phyloP scores from a whole-genome alignment of 2,888 invertebrate genomes.

The Sphinx pinastri region DNA sequence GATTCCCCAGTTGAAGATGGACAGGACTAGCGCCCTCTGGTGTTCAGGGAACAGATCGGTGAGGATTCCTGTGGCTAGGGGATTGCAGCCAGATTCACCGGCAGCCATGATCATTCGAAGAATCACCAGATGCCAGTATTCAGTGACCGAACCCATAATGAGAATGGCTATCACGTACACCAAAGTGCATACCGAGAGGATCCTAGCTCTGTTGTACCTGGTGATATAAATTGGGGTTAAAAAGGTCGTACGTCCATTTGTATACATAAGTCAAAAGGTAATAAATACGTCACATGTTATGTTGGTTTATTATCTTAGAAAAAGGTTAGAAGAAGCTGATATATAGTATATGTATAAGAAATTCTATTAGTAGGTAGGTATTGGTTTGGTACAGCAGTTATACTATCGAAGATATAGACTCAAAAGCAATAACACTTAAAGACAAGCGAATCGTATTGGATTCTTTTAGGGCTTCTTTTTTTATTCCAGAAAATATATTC shows the following conservation, averaged over 20 bases:
- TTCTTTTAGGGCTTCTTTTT: too few species aligned
- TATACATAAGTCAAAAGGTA: background rate
- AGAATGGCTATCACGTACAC: conserved; percentile 93
- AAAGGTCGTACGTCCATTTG: background rate
- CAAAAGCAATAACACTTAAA: too few species aligned
- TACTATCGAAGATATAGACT: too few species aligned
- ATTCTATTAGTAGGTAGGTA: too few species aligned
- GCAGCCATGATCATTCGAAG: conserved; percentile 94
- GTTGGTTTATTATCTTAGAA: too few species aligned
- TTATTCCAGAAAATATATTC: too few species aligned
- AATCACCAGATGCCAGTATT: conserved; percentile 95
- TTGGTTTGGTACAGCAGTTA: too few species aligned
- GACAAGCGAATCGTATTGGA: too few species aligned
- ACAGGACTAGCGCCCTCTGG: conserved; percentile 94
- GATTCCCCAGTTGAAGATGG: conserved; percentile 98
- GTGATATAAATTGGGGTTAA: background rate
- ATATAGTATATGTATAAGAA: too few species aligned
- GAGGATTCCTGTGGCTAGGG: conserved; percentile 92
- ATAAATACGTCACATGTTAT: too few species aligned
- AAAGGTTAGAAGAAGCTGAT: too few species aligned
- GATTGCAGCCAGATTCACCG: conserved; percentile 95
- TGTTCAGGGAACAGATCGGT: conserved; percentile 92
- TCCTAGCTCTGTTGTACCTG: conserved; percentile 88
- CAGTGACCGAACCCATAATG: conserved; percentile 92
- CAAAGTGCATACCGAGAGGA: conserved; percentile 90